Evolutionary conservation across 1,140 invertebrate species (phyloP).

Genomic region (Drosophila oshimai): DNA sequence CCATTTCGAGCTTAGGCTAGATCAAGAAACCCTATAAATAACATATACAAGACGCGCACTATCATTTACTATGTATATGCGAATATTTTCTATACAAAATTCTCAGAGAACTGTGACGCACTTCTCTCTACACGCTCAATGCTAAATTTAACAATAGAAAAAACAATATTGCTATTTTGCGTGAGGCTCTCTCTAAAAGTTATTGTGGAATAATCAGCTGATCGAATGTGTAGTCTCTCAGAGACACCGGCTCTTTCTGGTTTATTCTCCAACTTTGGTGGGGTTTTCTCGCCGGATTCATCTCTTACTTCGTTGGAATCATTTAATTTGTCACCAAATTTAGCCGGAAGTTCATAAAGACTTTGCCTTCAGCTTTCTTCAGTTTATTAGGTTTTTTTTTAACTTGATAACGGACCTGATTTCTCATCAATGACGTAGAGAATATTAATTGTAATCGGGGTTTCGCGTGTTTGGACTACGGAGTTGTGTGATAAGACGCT

Average conservation of each 20-base stretch:
- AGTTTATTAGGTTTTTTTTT: conserved; percentile 12
- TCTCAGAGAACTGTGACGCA: conserved; percentile 38
- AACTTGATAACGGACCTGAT: conserved; percentile 34
- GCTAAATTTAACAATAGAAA: conserved; percentile 45
- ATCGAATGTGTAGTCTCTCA: background rate
- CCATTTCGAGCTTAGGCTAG: conserved; percentile 24
- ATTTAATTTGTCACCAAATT: conserved; percentile 57
- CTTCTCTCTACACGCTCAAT: conserved; percentile 16
- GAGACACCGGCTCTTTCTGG: conserved; percentile 18
- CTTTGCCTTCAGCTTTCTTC: conserved; percentile 12
- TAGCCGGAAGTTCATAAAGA: conserved; percentile 29
- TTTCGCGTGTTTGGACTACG: background rate
- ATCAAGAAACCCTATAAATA: conserved; percentile 47
- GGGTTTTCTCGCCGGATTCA: conserved; percentile 58
- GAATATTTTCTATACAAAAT: conserved; percentile 1
- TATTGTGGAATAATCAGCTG: conserved; percentile 20
- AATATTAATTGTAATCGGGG: background rate
- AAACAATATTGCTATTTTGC: conserved; percentile 11
- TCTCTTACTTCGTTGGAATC: conserved; percentile 52
- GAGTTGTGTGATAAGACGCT: background rate
- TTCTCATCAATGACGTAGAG: conserved; percentile 34
- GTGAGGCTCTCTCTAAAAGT: background rate
- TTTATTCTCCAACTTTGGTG: background rate
- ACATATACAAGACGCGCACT: background rate
- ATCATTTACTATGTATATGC: background rate